phyloP scores from a whole-genome alignment of 2,888 invertebrate genomes.

The Terebella lapidaria region DNA sequence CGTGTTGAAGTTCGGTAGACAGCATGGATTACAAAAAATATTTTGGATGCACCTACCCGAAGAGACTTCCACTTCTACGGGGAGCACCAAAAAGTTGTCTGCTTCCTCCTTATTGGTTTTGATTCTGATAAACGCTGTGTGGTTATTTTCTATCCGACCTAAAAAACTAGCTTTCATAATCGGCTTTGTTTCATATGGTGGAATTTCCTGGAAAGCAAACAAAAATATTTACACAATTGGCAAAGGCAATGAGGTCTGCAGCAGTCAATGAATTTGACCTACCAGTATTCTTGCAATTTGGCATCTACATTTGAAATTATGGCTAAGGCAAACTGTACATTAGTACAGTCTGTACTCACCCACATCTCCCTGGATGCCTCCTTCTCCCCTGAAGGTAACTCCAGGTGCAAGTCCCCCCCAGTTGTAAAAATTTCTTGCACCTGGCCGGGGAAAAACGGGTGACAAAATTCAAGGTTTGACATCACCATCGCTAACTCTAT shows the following conservation, averaged over 20 bases:
- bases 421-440: conserved; percentile 65
- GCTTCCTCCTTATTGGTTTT: conserved; percentile 58
- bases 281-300: no score
- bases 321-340: no score
- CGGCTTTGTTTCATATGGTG: conserved; percentile 79
- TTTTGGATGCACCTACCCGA: conserved; percentile 54
- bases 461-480: no score
- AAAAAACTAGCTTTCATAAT: conserved; percentile 81
- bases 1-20: no score
- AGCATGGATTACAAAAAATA: no score
- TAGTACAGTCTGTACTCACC: conserved; percentile 57
- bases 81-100: conserved; percentile 68
- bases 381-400: conserved; percentile 66
- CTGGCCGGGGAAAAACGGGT: conserved; percentile 69
- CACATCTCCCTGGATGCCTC: conserved; percentile 79
- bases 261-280: no score
- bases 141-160: conserved; percentile 72
- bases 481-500: no score
- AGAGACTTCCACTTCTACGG: conserved; percentile 77
- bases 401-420: conserved; percentile 83
- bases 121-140: conserved; percentile 78
- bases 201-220: conserved; percentile 62
- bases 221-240: no score
- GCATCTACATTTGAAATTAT: no score
- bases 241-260: no score